These are phyloP conservation scores for Hypena proboscidalis DNA, from an alignment of 2,888 invertebrate genomes.

Conservation along the genomic window DNA sequence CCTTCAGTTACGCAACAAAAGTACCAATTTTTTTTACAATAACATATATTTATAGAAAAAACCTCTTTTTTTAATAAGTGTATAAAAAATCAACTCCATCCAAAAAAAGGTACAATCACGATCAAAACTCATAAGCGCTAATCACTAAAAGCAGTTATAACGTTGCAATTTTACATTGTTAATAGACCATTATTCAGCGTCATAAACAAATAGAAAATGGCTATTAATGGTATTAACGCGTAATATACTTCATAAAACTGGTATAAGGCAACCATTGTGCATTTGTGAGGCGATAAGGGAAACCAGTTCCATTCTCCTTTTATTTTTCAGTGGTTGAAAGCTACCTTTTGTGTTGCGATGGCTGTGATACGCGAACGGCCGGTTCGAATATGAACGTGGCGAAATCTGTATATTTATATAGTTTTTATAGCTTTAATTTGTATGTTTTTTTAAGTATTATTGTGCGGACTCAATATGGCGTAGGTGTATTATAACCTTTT, in stretches of 20 bases:
- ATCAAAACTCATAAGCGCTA: constrained; percentile 17
- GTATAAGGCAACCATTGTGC: constrained; percentile 53
- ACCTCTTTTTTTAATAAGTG: no score
- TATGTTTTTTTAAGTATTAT: constrained; percentile 18
- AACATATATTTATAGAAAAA: no score
- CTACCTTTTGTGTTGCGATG: constrained; percentile 49
- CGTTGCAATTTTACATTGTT: constrained; percentile 62
- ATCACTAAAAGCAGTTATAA: constrained; percentile 52
- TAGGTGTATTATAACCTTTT: no score
- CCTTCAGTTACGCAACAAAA: no score
- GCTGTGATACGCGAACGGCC: constrained; percentile 38
- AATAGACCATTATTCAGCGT: constrained; percentile 56
- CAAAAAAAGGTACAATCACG: constrained; percentile 8
- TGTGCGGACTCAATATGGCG: no score
- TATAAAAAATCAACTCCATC: no score
- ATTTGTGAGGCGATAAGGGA: constrained; percentile 52
- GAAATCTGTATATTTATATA: constrained; percentile 16
- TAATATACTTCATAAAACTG: constrained; percentile 61
- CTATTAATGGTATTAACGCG: constrained; percentile 53
- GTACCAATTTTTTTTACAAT: no score
- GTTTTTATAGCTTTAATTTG: constrained; percentile 39
- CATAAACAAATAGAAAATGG: constrained; percentile 70
- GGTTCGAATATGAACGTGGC: constrained; percentile 37
- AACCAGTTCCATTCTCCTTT: constrained; percentile 48
- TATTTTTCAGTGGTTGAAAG: constrained; percentile 56